Conservation (phyloP, 2,113 vertebrate genomes). For the Charina bottae region DNA sequence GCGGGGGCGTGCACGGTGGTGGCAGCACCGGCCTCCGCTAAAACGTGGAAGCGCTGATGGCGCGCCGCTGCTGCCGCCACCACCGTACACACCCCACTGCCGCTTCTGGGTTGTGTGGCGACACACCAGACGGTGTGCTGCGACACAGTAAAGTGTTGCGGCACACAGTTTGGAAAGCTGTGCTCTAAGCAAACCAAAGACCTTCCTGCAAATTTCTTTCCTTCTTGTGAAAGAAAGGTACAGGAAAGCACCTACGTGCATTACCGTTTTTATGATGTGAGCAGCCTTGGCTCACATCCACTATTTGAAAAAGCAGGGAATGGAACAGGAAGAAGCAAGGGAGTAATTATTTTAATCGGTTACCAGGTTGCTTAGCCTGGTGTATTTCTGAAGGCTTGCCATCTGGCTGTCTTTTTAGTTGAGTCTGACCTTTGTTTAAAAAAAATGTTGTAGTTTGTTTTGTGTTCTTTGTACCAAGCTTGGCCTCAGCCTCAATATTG, state of each 20-base stretch:
- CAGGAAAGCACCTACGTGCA: slow-evolving; percentile 20
- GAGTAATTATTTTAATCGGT: not conserved
- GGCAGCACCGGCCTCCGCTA: too few species aligned
- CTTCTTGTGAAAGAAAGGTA: slow-evolving; percentile 27
- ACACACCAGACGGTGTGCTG: too few species aligned
- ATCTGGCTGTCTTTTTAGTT: not conserved
- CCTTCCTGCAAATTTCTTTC: slow-evolving; percentile 6
- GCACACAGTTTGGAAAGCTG: too few species aligned
- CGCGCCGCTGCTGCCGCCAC: too few species aligned
- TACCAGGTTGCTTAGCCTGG: not conserved
- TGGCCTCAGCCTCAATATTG: not conserved
- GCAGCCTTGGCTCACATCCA: slow-evolving; percentile 44
- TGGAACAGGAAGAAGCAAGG: not conserved
- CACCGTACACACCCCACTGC: too few species aligned
- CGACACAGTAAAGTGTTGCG: too few species aligned
- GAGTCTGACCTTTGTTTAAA: not conserved
- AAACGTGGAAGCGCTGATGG: too few species aligned
- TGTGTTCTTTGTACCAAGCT: not conserved
- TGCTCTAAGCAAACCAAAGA: slow-evolving; percentile 41
- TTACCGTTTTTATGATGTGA: slow-evolving; percentile 58
- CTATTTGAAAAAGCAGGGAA: not conserved
- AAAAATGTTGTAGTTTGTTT: not conserved
- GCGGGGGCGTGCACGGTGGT: too few species aligned
- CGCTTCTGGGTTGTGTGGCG: too few species aligned
- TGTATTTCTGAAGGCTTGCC: not conserved